Evolutionary conservation across 2,888 invertebrate genomes (phyloP).

Genomic region (Sesia bembeciformis): DNA sequence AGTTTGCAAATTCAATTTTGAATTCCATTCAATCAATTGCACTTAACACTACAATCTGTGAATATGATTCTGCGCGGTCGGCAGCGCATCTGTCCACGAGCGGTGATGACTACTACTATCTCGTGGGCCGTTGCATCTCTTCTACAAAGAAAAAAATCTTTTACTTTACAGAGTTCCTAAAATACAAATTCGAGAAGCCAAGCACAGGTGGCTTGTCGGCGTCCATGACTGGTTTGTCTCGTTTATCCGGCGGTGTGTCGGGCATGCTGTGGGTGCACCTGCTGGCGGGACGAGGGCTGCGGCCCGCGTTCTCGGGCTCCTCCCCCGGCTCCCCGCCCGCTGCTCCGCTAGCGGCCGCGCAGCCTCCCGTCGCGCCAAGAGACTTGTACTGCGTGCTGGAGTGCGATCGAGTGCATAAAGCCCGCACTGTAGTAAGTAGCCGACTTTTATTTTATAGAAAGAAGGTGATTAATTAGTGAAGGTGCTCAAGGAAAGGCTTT

Average conservation of each 20-base stretch:
- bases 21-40: too few relatives aligned
- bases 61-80: too few relatives aligned
- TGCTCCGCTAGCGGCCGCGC: slow-evolving; percentile 69
- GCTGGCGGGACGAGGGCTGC: slow-evolving; percentile 88
- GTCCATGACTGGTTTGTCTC: slow-evolving; percentile 71
- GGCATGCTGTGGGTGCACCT: slow-evolving; percentile 94
- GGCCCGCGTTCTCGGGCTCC: slow-evolving; percentile 80
- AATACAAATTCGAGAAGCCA: slow-evolving; percentile 90
- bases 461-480: not conserved
- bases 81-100: too few relatives aligned
- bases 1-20: too few relatives aligned
- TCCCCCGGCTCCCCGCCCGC: slow-evolving; percentile 83
- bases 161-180: slow-evolving; percentile 83
- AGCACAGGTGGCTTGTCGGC: slow-evolving; percentile 73
- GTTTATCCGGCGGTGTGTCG: slow-evolving; percentile 76
- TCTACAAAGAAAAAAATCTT: not conserved
- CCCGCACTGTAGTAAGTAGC: slow-evolving; percentile 87
- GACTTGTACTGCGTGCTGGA: slow-evolving; percentile 99
- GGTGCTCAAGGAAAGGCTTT: too few relatives aligned
- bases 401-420: slow-evolving; percentile 97
- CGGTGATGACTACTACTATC: too few relatives aligned
- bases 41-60: too few relatives aligned
- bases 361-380: slow-evolving; percentile 68
- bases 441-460: not conserved
- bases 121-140: too few relatives aligned